These are phyloP conservation scores for Buphagus erythrorhynchus DNA, from an alignment of 2,797 vertebrate species.

Conservation along the genomic window DNA sequence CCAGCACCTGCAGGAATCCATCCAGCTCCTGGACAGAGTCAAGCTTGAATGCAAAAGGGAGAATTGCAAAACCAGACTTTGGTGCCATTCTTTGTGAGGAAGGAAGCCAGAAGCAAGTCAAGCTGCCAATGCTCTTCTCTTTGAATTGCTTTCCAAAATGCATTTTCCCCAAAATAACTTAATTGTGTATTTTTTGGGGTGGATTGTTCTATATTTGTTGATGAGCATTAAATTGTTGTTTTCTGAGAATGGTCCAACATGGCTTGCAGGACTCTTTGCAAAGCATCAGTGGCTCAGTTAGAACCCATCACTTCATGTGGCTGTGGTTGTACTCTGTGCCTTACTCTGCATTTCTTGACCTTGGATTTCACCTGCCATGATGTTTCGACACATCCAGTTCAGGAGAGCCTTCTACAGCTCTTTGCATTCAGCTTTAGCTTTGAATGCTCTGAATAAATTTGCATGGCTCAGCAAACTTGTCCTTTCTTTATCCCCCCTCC, in stretches of 20 bases:
- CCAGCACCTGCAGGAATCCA: neutral
- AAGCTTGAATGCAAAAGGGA: neutral
- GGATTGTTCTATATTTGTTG: conserved; percentile 44
- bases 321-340: neutral
- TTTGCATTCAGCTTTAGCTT: neutral
- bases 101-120: neutral
- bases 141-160: conserved; percentile 34
- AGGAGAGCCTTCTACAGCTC: neutral
- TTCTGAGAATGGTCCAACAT: conserved; percentile 43
- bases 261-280: neutral
- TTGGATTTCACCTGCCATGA: neutral
- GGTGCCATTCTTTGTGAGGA: neutral
- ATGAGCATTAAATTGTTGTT: conserved; percentile 25
- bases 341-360: conserved; percentile 10
- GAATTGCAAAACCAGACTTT: neutral
- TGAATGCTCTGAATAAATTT: conserved; percentile 25
- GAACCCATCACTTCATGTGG: neutral
- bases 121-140: conserved; percentile 20
- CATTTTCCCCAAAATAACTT: conserved; percentile 52
- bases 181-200: neutral
- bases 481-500: neutral
- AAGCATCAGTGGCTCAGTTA: neutral
- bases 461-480: conserved; percentile 19
- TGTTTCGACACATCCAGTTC: neutral
- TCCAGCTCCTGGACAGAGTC: neutral